These are phyloP conservation scores for Jaculus jaculus DNA, from an alignment of 2,113 vertebrate species.

Conservation along the genomic window DNA sequence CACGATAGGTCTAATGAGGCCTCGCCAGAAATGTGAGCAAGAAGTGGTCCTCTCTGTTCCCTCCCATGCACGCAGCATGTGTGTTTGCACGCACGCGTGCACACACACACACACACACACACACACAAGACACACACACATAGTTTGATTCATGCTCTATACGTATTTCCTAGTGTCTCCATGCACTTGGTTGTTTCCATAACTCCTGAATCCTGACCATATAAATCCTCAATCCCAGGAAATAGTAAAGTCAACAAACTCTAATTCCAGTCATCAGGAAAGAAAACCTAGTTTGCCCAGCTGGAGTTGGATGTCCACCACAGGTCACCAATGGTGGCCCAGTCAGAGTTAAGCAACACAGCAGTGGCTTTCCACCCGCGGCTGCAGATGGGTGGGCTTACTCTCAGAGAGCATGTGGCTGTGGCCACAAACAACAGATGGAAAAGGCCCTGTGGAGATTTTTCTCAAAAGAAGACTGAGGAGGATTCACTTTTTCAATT, in stretches of 20 bases:
- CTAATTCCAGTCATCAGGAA: background rate
- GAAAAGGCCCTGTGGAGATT: background rate
- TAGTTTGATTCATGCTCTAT: background rate
- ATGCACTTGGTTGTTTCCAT: background rate
- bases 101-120: background rate
- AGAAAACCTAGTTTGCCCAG: background rate
- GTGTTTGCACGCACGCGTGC: background rate
- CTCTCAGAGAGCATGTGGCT: background rate
- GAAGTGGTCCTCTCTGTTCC: background rate
- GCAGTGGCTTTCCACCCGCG: background rate
- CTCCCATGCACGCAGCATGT: too few relatives aligned
- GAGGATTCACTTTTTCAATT: slow-evolving; percentile 17
- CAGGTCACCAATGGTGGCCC: background rate
- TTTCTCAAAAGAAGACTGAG: slow-evolving; percentile 12
- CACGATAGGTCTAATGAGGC: background rate
- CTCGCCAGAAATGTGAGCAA: background rate
- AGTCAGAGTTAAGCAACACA: background rate
- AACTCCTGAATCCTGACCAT: background rate
- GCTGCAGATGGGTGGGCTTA: background rate
- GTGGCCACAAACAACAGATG: background rate
- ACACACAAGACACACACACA: background rate
- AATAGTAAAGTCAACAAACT: background rate
- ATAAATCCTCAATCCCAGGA: background rate
- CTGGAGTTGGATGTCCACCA: background rate
- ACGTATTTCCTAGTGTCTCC: background rate